Conservation (phyloP, 2,797 vertebrate genomes). For the Oreonectes daqikongensis region DNA sequence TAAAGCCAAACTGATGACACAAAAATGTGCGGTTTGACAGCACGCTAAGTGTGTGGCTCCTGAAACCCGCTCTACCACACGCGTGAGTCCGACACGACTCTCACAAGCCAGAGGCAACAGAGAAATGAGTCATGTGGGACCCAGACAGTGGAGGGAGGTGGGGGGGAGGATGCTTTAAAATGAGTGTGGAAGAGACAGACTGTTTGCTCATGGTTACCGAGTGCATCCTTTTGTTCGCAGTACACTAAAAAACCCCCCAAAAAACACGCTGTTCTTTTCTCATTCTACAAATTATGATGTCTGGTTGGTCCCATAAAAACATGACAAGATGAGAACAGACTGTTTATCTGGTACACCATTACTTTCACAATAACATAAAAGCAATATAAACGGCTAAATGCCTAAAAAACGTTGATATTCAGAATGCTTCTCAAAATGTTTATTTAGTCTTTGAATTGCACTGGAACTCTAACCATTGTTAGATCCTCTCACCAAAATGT, state of each 20-base stretch:
- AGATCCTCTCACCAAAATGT: not conserved
- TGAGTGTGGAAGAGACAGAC: not conserved
- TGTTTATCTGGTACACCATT: not conserved
- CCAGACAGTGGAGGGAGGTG: not conserved
- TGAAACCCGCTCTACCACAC: not conserved
- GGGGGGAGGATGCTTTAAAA: not conserved
- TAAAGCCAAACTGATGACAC: constrained; percentile 12
- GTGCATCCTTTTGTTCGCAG: constrained; percentile 7
- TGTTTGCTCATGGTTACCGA: not conserved
- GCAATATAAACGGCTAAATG: not conserved
- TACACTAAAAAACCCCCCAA: not conserved
- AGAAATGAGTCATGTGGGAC: constrained; percentile 46
- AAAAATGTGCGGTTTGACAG: constrained; percentile 1
- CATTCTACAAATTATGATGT: not conserved
- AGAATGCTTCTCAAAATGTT: not conserved
- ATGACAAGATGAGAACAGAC: not conserved
- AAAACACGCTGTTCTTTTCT: constrained; percentile 25
- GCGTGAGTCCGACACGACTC: constrained; percentile 18
- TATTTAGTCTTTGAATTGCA: not conserved
- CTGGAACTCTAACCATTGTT: not conserved
- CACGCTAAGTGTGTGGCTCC: constrained; percentile 26
- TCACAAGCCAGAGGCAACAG: constrained; percentile 32
- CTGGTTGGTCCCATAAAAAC: constrained; percentile 2
- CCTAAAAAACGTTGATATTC: not conserved
- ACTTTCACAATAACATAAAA: not conserved